Percentiles rank a stretch among this genome's conserved stretches.
Evolutionary conservation across 2,797 vertebrate genomes (phyloP).

Genomic region (Valencia hispanica): DNA sequence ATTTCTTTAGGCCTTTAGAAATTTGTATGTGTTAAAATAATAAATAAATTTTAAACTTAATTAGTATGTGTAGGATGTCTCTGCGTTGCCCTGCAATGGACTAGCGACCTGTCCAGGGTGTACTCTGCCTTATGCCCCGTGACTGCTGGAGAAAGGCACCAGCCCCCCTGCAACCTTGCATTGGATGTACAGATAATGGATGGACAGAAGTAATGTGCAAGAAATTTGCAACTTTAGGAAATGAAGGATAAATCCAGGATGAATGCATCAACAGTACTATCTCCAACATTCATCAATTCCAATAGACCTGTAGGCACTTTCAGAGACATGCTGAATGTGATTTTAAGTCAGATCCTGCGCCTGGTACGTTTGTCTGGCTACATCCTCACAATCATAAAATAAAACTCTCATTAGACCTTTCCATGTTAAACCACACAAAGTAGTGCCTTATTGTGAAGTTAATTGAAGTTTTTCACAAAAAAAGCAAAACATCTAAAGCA

Average conservation of each 20-base stretch:
- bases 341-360: not conserved
- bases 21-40: not conserved
- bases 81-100: too few relatives aligned
- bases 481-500: too few relatives aligned
- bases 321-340: not conserved
- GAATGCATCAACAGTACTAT: not conserved
- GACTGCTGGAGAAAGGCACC: too few relatives aligned
- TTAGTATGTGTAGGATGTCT: too few relatives aligned
- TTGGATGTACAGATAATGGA: too few relatives aligned
- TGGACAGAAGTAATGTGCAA: too few relatives aligned
- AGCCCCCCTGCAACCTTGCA: too few relatives aligned
- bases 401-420: not conserved
- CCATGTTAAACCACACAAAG: not conserved
- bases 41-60: not conserved
- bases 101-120: too few relatives aligned
- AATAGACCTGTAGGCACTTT: not conserved
- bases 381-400: not conserved
- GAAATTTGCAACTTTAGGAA: not conserved
- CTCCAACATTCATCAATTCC: not conserved
- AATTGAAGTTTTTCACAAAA: too few relatives aligned
- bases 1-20: not conserved
- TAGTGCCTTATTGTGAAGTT: not conserved
- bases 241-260: not conserved
- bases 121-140: too few relatives aligned
- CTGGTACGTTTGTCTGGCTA: not conserved